phyloP scores from a whole-genome alignment of 2,888 invertebrate genomes.

The Gari tellinella region DNA sequence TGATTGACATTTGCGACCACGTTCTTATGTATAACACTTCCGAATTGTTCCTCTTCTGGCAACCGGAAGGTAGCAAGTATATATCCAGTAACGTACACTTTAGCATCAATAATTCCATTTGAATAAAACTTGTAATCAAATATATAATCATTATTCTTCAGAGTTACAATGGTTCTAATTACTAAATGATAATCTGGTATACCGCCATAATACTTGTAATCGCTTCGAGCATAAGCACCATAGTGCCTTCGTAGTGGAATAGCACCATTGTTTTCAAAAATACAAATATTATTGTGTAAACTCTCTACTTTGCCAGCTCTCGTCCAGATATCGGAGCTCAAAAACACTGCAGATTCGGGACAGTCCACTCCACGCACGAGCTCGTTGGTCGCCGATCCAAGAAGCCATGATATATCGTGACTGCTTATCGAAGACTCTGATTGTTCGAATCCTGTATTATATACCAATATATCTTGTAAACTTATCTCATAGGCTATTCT shows the following conservation, averaged over 20 bases:
- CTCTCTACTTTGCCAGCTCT: conserved; percentile 44
- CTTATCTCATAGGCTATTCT: conserved; percentile 77
- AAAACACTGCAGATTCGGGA: conserved; percentile 72
- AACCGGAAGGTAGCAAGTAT: conserved; percentile 65
- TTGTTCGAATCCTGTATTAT: conserved; percentile 73
- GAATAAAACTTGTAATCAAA: conserved; percentile 78
- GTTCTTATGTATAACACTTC: conserved; percentile 60
- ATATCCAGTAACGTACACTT: conserved; percentile 73
- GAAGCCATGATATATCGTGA: conserved; percentile 66
- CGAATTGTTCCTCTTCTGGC: conserved; percentile 59
- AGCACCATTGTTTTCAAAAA: conserved; percentile 74
- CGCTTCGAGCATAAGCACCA: conserved; percentile 46
- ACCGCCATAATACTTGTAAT: conserved; percentile 65
- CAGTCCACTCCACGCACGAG: conserved; percentile 78
- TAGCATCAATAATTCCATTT: conserved; percentile 71
- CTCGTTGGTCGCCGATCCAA: conserved; percentile 70
- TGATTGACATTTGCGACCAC: conserved; percentile 71
- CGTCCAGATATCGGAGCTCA: conserved; percentile 64
- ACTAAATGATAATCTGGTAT: conserved; percentile 68
- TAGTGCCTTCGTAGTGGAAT: conserved; percentile 74
- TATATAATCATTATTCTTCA: conserved; percentile 77
- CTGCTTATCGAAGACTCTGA: conserved; percentile 57
- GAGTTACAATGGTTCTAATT: conserved; percentile 68
- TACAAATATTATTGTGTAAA: conserved; percentile 67
- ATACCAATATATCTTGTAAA: conserved; percentile 72